phyloP scores from a whole-genome alignment of 2,888 invertebrate genomes.

The Caenorhabditis uteleia region DNA sequence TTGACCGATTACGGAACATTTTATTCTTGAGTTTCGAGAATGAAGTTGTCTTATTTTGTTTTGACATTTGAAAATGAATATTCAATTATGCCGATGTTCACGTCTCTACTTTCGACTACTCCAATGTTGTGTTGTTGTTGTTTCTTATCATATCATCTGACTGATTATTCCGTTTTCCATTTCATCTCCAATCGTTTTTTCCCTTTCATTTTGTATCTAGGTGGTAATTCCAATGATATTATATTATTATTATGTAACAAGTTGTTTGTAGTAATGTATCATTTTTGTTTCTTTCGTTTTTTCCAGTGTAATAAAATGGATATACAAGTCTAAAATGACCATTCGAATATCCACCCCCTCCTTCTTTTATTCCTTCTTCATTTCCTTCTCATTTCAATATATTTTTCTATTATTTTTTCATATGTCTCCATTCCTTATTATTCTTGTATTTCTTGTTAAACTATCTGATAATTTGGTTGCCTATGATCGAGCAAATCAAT shows the following conservation, averaged over 20 bases:
- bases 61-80: slow-evolving; percentile 5
- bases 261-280: too few species aligned
- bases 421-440: neutral
- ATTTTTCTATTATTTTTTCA: neutral
- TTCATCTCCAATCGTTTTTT: too few species aligned
- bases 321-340: neutral
- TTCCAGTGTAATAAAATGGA: slow-evolving; percentile 1
- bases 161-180: too few species aligned
- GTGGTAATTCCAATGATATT: too few species aligned
- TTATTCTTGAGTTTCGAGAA: slow-evolving; percentile 19
- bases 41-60: slow-evolving; percentile 21
- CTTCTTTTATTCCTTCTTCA: too few species aligned
- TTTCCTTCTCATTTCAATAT: neutral
- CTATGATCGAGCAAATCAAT: slow-evolving; percentile 28
- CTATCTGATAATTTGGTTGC: slow-evolving; percentile 28
- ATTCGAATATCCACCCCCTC: neutral
- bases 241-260: too few species aligned
- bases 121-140: too few species aligned
- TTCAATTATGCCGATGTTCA: too few species aligned
- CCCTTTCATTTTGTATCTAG: too few species aligned
- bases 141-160: too few species aligned
- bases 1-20: slow-evolving; percentile 33
- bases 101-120: too few species aligned
- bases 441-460: too few species aligned
- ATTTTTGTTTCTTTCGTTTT: neutral